A percentile compares a stretch with the other conserved stretches of the same genome.
Conservation (phyloP, 2,797 vertebrate species). For the Phalloptychus januarius region DNA sequence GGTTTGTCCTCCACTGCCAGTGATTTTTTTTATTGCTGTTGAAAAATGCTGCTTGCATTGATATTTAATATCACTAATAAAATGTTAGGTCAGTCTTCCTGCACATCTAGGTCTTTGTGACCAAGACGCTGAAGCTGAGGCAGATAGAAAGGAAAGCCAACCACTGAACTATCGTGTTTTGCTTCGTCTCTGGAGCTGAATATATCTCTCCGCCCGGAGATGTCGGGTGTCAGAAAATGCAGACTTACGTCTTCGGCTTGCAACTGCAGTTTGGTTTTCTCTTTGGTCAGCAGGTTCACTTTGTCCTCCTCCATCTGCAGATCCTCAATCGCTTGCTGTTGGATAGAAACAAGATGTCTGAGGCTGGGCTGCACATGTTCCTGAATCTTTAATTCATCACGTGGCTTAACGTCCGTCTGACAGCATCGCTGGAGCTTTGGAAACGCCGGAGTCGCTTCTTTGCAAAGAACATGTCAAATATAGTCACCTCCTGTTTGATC, state of each 20-base stretch:
- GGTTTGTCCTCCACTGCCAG: neutral
- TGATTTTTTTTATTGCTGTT: neutral
- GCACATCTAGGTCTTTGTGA: neutral
- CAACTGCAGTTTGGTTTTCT: constrained; percentile 79
- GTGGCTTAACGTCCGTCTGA: constrained; percentile 35
- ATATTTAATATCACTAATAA: neutral
- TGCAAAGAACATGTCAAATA: neutral
- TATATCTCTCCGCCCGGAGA: neutral
- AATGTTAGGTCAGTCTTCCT: neutral
- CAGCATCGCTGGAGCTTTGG: constrained; percentile 45
- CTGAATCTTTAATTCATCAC: constrained; percentile 30
- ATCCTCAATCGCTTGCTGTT: constrained; percentile 80
- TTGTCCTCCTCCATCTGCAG: constrained; percentile 83
- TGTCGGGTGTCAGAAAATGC: neutral
- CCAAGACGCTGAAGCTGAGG: neutral
- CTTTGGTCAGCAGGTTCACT: constrained; percentile 80
- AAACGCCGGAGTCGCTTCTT: constrained; percentile 3
- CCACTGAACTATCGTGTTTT: neutral
- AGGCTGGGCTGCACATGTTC: constrained; percentile 45
- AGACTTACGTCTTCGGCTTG: constrained; percentile 76
- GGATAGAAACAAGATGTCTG: constrained; percentile 40
- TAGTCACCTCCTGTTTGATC: neutral
- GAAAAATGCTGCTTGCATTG: neutral
- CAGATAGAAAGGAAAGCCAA: neutral
- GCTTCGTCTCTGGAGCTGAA: neutral